Evolutionary conservation across 2,113 vertebrate species (phyloP).

Genomic region (Limanda limanda): DNA sequence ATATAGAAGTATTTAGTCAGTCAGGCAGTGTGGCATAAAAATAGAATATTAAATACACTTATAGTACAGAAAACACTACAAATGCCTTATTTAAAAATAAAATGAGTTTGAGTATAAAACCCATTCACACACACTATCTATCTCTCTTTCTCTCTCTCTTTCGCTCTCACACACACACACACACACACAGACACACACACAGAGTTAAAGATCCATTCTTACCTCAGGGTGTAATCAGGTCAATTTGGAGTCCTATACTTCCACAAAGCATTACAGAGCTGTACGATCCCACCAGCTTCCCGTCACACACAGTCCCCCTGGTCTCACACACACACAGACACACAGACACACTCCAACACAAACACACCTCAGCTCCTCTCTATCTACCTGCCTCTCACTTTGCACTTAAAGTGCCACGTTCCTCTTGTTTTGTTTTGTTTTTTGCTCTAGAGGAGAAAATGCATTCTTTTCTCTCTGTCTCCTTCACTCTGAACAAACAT

Average conservation of each 20-base stretch:
- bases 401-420: slow-evolving; percentile 50
- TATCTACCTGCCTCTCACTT: slow-evolving; percentile 59
- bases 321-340: slow-evolving; percentile 27
- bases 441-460: slow-evolving; percentile 13
- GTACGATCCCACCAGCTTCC: slow-evolving; percentile 54
- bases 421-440: slow-evolving; percentile 20
- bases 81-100: background rate
- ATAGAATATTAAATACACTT: background rate
- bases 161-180: slow-evolving; percentile 4
- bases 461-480: slow-evolving; percentile 22
- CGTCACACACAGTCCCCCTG: slow-evolving; percentile 22
- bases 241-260: slow-evolving; percentile 50
- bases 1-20: background rate
- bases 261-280: slow-evolving; percentile 70
- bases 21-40: background rate
- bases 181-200: slow-evolving; percentile 11
- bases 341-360: background rate
- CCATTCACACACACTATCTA: slow-evolving; percentile 4
- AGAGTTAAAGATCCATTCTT: slow-evolving; percentile 41
- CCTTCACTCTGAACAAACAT: slow-evolving; percentile 24
- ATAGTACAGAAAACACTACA: background rate
- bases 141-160: no score
- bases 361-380: slow-evolving; percentile 15
- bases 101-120: background rate
- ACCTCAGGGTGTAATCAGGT: slow-evolving; percentile 74